phyloP scores from a whole-genome alignment of 2,113 vertebrate genomes.

The Chloropsis cyanopogon region DNA sequence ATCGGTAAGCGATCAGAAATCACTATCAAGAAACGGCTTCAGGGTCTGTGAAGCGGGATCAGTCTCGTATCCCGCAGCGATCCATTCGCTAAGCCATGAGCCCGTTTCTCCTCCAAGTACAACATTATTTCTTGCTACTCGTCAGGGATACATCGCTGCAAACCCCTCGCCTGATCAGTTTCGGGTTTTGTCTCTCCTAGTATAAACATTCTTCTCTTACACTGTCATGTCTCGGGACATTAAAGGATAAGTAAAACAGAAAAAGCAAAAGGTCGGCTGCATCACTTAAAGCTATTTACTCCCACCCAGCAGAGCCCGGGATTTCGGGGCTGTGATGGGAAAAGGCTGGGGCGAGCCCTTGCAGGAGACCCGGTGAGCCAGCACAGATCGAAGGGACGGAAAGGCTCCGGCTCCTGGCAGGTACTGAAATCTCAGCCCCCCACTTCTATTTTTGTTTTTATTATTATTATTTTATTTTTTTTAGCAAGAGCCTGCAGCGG shows the following conservation, averaged over 20 bases:
- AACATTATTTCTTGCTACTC: not conserved
- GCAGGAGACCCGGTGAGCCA: not conserved
- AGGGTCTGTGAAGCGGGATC: not conserved
- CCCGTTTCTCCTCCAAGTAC: not conserved
- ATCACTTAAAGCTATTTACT: not conserved
- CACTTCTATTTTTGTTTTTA: not conserved
- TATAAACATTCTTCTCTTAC: not conserved
- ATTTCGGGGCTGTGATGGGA: not conserved
- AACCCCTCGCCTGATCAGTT: not conserved
- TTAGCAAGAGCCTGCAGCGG: not conserved
- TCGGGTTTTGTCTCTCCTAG: not conserved
- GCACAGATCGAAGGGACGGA: not conserved
- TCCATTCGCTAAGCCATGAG: not conserved
- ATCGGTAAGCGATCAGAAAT: not conserved
- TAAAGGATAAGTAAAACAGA: not conserved
- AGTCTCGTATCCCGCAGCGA: not conserved
- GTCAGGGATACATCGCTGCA: not conserved
- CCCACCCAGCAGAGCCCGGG: not conserved
- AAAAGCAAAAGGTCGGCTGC: not conserved
- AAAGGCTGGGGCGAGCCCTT: not conserved
- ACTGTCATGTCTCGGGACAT: not conserved
- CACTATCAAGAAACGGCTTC: not conserved
- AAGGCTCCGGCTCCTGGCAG: not conserved
- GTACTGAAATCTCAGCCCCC: not conserved
- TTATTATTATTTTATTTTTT: not conserved